These are phyloP conservation scores for Amphiura filiformis DNA, from an alignment of 35 echinoderm and acorn worm species.

Conservation along the genomic window DNA sequence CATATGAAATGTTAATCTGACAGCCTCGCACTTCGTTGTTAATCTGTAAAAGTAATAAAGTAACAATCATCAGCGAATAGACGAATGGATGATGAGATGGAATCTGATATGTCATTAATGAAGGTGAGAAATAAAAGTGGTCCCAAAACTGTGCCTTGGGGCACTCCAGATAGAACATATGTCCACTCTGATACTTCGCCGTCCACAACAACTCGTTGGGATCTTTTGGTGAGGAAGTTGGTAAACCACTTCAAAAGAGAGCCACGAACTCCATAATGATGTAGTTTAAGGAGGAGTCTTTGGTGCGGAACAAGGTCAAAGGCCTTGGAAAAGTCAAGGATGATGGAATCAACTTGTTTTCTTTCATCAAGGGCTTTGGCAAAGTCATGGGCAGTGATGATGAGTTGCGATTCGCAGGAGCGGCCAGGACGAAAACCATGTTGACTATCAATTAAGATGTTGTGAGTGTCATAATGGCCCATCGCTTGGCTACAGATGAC, in stretches of 20 bases:
- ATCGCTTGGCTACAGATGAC: constrained; percentile 19
- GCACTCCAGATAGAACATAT: constrained; percentile 23
- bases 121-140: constrained; percentile 33
- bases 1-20: too few species aligned
- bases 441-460: constrained; percentile 37
- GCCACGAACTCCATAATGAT: constrained; percentile 14
- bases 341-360: constrained; percentile 13
- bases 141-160: constrained; percentile 20
- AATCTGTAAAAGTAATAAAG: too few species aligned
- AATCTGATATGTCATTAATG: constrained; percentile 30
- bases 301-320: constrained; percentile 23
- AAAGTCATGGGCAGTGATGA: constrained; percentile 30
- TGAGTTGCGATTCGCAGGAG: constrained; percentile 36
- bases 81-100: too few species aligned
- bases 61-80: too few species aligned
- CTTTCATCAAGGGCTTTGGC: constrained; percentile 28
- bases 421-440: constrained; percentile 44
- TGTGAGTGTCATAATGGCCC: constrained; percentile 5
- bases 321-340: constrained; percentile 28
- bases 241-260: constrained; percentile 17
- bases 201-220: too few species aligned
- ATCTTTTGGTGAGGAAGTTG: constrained; percentile 20
- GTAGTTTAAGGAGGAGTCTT: constrained; percentile 21
- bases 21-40: too few species aligned
- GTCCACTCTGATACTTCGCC: constrained; percentile 14